Base-by-base conservation (phyloP, 2,888 invertebrate species). In the Hirtodrosophila histrioides region DNA sequence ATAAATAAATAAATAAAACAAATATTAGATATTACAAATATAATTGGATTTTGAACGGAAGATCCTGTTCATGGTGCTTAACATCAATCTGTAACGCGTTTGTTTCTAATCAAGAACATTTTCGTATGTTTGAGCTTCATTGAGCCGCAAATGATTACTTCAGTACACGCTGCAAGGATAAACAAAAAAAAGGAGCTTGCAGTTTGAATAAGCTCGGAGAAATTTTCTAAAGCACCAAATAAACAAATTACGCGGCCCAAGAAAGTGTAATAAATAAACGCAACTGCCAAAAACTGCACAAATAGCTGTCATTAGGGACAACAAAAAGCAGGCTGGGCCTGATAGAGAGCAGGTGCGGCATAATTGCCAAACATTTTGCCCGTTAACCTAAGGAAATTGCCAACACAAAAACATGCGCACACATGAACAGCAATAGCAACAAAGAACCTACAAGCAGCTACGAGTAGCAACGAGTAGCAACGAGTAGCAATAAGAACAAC, bases 241-340 rank as follows among this genome's bases (percentile, higher is more conserved):
- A 78, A 71, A 81, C 74, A 82, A 78, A 81, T 81, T 74, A 71
- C 51, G 63, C 57, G 40, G 49, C 56, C 43, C 57, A 60, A 43
- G 56, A 69, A 66, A 83, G 72, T 54, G 64, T 68, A 78, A 84
- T 82, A 84, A 85, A 82, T 82, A 82, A 82, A 69, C 60, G 62
- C 53, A 71, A 84, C 75, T 81, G 76, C 75, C 81, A 76, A 84
- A 78, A 81, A 82, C 82, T 78, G 76, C 78, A 81, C 78, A 81
- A 84, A 82, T 82, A 70, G 85, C 85, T 84, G 69, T 82, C 81
- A 74, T 82, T 84, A 84, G 69, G 53, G 61, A 37, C 44, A 71
- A 64, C 68, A 70, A 70, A 72, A 54, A 41, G 44, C 41, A 37
- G 36, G n/a, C 50, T 45, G 23, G 43, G 10, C 61, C 68, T 51